Conservation (phyloP, 2,888 invertebrate species). For the Metalampra italica region DNA sequence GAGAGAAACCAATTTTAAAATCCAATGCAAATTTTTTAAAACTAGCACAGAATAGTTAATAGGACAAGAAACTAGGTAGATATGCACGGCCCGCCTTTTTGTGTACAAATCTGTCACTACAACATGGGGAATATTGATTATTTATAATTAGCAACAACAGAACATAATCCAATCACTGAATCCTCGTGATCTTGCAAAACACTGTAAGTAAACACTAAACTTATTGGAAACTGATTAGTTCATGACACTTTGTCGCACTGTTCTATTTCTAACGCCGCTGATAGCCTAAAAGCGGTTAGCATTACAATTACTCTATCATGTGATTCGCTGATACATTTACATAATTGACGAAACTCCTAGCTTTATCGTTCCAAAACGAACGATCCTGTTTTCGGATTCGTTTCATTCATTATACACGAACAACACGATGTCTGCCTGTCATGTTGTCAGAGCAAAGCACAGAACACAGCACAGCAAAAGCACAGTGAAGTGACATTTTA, state of each 20-base stretch:
- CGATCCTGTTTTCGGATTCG: constrained; percentile 3
- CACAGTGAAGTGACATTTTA: constrained; percentile 1
- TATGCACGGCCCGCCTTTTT: no score
- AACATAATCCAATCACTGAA: neutral
- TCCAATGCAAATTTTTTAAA: no score
- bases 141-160: no score
- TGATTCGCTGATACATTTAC: constrained; percentile 4
- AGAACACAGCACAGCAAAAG: no score
- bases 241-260: neutral
- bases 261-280: neutral
- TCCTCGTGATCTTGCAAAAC: neutral
- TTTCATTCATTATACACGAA: constrained; percentile 1
- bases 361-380: neutral
- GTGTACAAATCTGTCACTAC: no score
- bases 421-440: constrained; percentile 1
- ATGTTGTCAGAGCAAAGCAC: no score
- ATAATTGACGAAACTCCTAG: constrained; percentile 4
- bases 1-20: no score
- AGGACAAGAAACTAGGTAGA: no score
- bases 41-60: no score
- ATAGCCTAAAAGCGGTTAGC: neutral
- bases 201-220: neutral
- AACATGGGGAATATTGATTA: no score
- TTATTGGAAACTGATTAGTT: neutral
- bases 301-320: neutral